These are phyloP conservation scores for Leptopilina drosophilae DNA, from an alignment of 2,888 invertebrate genomes.

Conservation along the genomic window DNA sequence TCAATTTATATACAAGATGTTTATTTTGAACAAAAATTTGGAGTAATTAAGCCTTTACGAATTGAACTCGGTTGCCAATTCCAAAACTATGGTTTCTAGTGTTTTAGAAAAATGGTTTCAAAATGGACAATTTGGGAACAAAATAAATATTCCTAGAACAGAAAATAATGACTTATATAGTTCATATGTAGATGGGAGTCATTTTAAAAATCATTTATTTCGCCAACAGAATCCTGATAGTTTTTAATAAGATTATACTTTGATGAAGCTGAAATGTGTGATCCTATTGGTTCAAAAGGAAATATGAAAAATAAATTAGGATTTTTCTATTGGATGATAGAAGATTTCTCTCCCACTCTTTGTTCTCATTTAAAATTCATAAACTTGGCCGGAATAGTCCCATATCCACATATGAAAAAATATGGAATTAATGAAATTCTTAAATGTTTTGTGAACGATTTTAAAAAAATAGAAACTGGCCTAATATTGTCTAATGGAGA, in stretches of 20 bases:
- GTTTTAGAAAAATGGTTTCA: neutral
- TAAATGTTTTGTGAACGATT: neutral
- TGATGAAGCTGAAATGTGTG: slow-evolving; percentile 11
- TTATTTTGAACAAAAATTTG: neutral
- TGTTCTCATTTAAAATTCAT: neutral
- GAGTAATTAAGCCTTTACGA: neutral
- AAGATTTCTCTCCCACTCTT: neutral
- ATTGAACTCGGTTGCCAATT: neutral
- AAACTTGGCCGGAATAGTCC: neutral
- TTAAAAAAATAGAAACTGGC: slow-evolving; percentile 28
- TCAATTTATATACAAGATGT: neutral
- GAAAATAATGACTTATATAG: neutral
- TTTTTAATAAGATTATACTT: neutral
- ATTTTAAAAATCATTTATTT: neutral
- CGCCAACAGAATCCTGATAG: neutral
- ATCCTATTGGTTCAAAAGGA: neutral
- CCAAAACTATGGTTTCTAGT: neutral
- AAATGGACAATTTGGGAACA: neutral
- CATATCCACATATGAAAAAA: neutral
- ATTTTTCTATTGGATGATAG: neutral
- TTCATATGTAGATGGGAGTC: neutral
- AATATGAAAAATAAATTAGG: neutral
- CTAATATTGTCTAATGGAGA: slow-evolving; percentile 11
- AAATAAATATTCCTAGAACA: neutral
- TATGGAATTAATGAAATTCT: slow-evolving; percentile 14